A percentile compares a stretch with the other conserved stretches of the same genome.
Evolutionary conservation across 2,797 vertebrate genomes (phyloP).

Genomic region (Peromyscus aztecus): DNA sequence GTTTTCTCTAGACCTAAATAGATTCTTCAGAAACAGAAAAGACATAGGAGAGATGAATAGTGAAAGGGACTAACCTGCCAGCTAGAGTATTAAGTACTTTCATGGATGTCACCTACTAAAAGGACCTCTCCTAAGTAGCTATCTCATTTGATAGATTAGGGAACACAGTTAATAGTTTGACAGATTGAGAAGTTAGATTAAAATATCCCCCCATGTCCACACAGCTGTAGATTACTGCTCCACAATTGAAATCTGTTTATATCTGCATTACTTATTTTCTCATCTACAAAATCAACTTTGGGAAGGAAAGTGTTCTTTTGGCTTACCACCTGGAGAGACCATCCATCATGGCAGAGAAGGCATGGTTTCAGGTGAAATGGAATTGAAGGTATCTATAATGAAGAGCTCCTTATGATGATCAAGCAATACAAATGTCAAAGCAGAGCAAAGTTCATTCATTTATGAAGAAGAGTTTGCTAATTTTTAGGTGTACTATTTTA

Average conservation of each 20-base stretch:
- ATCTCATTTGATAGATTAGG: conserved; percentile 36
- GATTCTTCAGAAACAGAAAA: conserved; percentile 63
- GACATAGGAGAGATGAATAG: background rate
- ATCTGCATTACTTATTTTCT: background rate
- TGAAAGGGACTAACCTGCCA: background rate
- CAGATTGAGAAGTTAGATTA: conserved; percentile 34
- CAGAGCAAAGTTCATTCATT: conserved; percentile 15
- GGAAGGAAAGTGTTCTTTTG: background rate
- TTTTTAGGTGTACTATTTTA: conserved; percentile 60
- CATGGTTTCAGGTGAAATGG: background rate
- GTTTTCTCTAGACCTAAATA: conserved; percentile 34
- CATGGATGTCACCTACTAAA: conserved; percentile 17
- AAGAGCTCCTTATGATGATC: conserved; percentile 38
- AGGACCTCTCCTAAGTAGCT: background rate
- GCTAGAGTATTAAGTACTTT: conserved; percentile 1
- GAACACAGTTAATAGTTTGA: conserved; percentile 41
- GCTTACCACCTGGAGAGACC: background rate
- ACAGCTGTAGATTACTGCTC: background rate
- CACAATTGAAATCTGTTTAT: conserved; percentile 15
- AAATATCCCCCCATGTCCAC: background rate
- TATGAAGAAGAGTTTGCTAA: conserved; percentile 30
- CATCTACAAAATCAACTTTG: background rate
- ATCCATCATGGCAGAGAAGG: background rate
- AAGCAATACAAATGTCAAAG: conserved; percentile 42
- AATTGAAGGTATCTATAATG: conserved; percentile 39